phyloP scores from a whole-genome alignment of 2,113 vertebrate genomes.

The Hystrix brachyura region DNA sequence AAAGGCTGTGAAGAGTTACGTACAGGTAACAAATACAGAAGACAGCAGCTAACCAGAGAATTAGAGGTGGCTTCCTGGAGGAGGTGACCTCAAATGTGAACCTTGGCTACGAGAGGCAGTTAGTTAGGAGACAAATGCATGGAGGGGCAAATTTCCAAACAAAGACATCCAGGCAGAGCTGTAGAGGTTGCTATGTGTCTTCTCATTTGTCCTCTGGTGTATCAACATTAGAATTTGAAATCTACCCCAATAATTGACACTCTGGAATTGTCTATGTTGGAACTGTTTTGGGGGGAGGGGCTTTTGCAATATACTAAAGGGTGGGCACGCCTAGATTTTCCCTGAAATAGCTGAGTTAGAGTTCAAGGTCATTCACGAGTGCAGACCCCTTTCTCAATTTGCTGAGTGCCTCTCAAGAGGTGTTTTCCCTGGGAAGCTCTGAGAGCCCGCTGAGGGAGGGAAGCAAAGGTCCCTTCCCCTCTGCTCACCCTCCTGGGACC shows the following conservation, averaged over 20 bases:
- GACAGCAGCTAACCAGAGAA: background rate
- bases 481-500: too few species aligned
- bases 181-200: accelerated
- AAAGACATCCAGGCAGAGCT: background rate
- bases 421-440: too few species aligned
- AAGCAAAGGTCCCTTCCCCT: too few species aligned
- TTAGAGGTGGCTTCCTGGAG: background rate
- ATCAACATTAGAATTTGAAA: background rate
- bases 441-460: too few species aligned
- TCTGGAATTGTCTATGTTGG: background rate
- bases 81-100: background rate
- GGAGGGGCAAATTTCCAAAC: background rate
- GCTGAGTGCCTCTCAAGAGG: too few species aligned
- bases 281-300: background rate
- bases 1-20: background rate
- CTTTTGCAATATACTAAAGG: background rate
- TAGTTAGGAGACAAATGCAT: background rate
- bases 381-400: background rate
- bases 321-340: background rate
- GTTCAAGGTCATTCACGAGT: background rate
- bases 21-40: background rate
- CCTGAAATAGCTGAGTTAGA: background rate
- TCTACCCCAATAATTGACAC: background rate
- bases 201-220: background rate
- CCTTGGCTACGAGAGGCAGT: background rate